phyloP scores from a whole-genome alignment of 2,888 invertebrate genomes.

The Hemicrepidius hirtus region DNA sequence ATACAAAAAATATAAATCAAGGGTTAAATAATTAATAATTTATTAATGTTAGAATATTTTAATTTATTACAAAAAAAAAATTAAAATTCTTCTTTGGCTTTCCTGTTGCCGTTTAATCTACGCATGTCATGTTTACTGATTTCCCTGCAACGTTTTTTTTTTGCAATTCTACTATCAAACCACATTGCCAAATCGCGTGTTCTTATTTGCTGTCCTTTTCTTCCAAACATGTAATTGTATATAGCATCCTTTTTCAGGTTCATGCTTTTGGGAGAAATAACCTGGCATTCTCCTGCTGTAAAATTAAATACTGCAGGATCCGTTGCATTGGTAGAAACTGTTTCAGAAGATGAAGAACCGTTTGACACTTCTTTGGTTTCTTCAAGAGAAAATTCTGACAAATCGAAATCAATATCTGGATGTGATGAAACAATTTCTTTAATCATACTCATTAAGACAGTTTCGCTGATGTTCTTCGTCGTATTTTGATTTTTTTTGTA shows the following conservation, averaged over 20 bases:
- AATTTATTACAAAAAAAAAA: background rate
- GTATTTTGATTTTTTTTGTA: conserved; percentile 7
- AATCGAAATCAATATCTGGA: too few species aligned
- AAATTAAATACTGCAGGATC: background rate
- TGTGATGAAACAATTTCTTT: too few species aligned
- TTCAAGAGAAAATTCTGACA: background rate
- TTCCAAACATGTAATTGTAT: conserved; percentile 52
- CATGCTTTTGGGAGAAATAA: background rate
- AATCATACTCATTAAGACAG: too few species aligned
- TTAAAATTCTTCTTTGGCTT: conserved; percentile 8
- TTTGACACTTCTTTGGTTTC: background rate
- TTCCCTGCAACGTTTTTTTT: background rate
- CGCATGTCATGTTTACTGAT: background rate
- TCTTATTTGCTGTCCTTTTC: conserved; percentile 43
- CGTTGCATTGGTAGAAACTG: too few species aligned
- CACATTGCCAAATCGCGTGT: conserved; percentile 38
- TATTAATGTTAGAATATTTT: background rate
- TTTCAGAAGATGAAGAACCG: too few species aligned
- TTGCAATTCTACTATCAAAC: conserved; percentile 17
- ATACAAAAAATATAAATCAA: background rate
- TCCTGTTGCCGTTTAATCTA: background rate
- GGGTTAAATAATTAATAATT: background rate
- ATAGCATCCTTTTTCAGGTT: conserved; percentile 31
- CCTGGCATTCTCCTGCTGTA: background rate
- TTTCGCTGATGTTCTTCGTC: too few species aligned